phyloP scores from a whole-genome alignment of 2,888 invertebrate species.

The Chirona hameri region DNA sequence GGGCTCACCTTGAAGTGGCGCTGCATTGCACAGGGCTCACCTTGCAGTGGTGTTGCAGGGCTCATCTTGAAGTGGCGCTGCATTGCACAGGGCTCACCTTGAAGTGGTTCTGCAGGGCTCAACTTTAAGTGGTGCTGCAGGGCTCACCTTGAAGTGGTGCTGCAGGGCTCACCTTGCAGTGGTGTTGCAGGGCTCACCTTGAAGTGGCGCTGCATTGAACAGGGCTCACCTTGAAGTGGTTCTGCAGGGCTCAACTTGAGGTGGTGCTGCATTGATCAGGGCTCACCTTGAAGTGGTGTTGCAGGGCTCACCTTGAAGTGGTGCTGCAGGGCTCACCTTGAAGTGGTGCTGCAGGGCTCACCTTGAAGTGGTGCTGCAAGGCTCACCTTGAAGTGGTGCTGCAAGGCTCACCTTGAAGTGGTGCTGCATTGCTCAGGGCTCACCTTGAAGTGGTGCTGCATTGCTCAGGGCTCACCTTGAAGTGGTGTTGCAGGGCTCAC shows the following conservation, averaged over 20 bases:
- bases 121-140: constrained; percentile 44
- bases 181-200: constrained; percentile 46
- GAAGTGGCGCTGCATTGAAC: constrained; percentile 45
- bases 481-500: constrained; percentile 46
- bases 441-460: constrained; percentile 44
- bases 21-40: no score
- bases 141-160: constrained; percentile 43
- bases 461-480: no score
- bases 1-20: constrained; percentile 43
- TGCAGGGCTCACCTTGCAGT: constrained; percentile 43
- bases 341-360: constrained; percentile 46
- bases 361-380: constrained; percentile 44
- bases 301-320: constrained; percentile 44
- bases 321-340: constrained; percentile 44
- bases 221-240: constrained; percentile 43
- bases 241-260: constrained; percentile 43
- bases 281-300: constrained; percentile 43
- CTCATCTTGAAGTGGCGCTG: constrained; percentile 43
- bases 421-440: no score
- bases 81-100: no score
- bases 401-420: constrained; percentile 44
- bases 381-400: constrained; percentile 43
- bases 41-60: constrained; percentile 45
- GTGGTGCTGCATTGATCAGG: constrained; percentile 46
- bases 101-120: constrained; percentile 45